These are phyloP conservation scores for Meloidogyne floridensis DNA, from an alignment of 1,140 invertebrate species.

Conservation along the genomic window DNA sequence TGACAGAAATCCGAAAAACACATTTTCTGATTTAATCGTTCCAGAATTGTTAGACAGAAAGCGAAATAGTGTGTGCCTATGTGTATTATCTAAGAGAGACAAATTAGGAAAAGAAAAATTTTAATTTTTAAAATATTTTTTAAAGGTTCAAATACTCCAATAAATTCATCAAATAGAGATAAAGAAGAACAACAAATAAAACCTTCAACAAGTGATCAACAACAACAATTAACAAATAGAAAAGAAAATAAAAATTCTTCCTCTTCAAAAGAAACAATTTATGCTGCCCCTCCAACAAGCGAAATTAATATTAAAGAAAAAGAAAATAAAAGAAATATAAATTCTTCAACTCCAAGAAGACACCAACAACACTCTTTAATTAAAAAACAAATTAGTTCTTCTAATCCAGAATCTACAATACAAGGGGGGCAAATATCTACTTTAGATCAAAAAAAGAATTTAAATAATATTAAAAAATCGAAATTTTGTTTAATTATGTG, in stretches of 20 bases:
- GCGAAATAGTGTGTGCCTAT: too few species aligned
- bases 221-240: too few species aligned
- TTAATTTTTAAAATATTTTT: too few species aligned
- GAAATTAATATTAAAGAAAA: neutral
- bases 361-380: neutral
- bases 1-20: too few species aligned
- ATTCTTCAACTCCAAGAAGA: neutral
- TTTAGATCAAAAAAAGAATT: neutral
- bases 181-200: neutral
- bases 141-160: neutral
- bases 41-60: too few species aligned
- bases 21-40: too few species aligned
- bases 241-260: neutral
- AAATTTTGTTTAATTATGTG: constrained; percentile 1
- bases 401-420: neutral
- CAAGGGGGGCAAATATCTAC: neutral
- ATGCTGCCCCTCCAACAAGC: neutral
- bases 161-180: neutral
- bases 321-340: too few species aligned
- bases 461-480: neutral
- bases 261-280: neutral
- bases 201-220: neutral
- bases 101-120: too few species aligned
- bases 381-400: neutral
- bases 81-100: too few species aligned